phyloP scores from a whole-genome alignment of 2,888 invertebrate species.

The Erebia epiphron region DNA sequence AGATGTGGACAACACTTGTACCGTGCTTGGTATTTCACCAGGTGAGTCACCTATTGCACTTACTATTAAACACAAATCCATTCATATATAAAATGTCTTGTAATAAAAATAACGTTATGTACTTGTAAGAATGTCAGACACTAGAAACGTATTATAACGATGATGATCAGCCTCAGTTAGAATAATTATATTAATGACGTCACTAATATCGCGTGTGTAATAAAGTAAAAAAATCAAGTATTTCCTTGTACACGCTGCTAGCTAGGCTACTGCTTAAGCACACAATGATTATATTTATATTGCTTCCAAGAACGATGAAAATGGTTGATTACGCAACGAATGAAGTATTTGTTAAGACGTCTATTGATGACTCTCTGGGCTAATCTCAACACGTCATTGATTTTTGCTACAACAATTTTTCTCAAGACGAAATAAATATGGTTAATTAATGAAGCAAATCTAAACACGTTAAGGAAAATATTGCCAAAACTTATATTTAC shows the following conservation, averaged over 20 bases:
- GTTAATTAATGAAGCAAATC: no score
- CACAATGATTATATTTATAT: conserved; percentile 60
- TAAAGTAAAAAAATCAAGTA: conserved; percentile 59
- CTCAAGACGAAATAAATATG: no score
- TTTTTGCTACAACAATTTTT: background rate
- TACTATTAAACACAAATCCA: conserved; percentile 35
- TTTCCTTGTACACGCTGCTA: conserved; percentile 53
- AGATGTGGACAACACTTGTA: conserved; percentile 93
- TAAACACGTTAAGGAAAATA: no score
- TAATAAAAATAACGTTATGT: conserved; percentile 32
- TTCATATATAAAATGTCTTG: conserved; percentile 26
- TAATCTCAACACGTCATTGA: conserved; percentile 40
- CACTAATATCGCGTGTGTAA: conserved; percentile 52
- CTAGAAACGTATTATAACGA: conserved; percentile 18
- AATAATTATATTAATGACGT: conserved; percentile 65
- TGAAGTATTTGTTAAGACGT: conserved; percentile 50
- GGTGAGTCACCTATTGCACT: conserved; percentile 84
- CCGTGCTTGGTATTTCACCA: conserved; percentile 92
- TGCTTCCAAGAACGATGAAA: conserved; percentile 64
- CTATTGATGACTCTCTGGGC: conserved; percentile 49
- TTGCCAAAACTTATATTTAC: background rate
- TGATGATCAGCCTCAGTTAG: conserved; percentile 28
- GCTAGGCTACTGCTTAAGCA: conserved; percentile 55
- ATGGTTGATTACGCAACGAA: conserved; percentile 70
- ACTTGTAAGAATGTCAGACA: conserved; percentile 23